Conservation (phyloP, 1,140 invertebrate species). For the Nasonia vitripennis region DNA sequence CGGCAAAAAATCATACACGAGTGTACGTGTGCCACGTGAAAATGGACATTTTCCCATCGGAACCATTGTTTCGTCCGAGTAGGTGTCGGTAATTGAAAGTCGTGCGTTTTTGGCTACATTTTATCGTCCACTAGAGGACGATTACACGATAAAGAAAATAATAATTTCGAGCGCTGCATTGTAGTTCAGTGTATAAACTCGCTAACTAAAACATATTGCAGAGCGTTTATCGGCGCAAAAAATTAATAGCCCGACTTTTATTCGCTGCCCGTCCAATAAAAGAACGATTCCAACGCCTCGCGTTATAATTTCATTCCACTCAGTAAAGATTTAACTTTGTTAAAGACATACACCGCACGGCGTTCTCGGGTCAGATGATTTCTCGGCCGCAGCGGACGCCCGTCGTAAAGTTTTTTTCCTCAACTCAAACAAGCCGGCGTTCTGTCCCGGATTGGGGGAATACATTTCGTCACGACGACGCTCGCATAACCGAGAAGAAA, state of each 20-base stretch:
- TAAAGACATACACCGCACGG: too few relatives aligned
- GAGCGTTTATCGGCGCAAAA: not conserved
- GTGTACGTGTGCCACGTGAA: not conserved
- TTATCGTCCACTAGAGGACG: not conserved
- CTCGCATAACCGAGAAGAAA: slow-evolving; percentile 4
- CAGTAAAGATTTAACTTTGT: too few relatives aligned
- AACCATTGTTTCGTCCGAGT: not conserved
- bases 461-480: not conserved
- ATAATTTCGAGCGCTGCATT: not conserved
- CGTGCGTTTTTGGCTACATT: not conserved
- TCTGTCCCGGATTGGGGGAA: not conserved
- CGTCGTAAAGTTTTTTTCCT: not conserved
- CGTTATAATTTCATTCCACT: not conserved
- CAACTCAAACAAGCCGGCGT: not conserved
- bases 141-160: not conserved
- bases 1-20: slow-evolving; percentile 9
- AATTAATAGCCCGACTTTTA: not conserved
- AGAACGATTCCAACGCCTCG: not conserved
- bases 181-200: too few relatives aligned
- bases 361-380: not conserved
- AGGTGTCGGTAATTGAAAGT: not conserved
- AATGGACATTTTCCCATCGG: not conserved
- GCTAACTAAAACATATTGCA: not conserved
- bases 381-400: not conserved
- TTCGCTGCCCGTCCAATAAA: too few relatives aligned